Evolutionary conservation across 1,140 invertebrate genomes (phyloP).

Genomic region (Neomicropteryx cornuta): DNA sequence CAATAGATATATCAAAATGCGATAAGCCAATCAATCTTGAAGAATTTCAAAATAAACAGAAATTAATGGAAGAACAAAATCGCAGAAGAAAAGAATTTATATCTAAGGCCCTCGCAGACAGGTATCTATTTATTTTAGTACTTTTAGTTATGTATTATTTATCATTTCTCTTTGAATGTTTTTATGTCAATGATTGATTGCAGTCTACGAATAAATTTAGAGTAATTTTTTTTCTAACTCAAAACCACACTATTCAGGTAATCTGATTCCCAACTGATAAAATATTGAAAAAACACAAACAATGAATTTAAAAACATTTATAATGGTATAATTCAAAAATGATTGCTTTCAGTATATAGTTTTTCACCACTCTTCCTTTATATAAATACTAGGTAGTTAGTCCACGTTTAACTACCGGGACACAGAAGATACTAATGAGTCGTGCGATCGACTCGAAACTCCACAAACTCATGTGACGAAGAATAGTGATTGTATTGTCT

Average conservation of each 20-base stretch:
- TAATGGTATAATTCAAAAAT: no score
- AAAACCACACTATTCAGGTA: neutral
- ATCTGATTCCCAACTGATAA: neutral
- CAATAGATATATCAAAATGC: neutral
- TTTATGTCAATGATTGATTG: slow-evolving; percentile 4
- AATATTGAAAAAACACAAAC: slow-evolving; percentile 2
- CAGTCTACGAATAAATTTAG: slow-evolving; percentile 3
- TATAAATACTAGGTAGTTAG: no score
- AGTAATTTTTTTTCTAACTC: neutral
- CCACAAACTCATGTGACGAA: no score
- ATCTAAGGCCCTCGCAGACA: slow-evolving; percentile 57
- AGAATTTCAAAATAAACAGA: slow-evolving; percentile 57
- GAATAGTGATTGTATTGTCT: no score
- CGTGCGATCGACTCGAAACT: no score
- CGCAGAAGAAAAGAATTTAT: slow-evolving; percentile 59
- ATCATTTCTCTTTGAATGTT: neutral
- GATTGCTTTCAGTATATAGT: no score
- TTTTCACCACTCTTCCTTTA: no score
- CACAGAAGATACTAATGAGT: no score
- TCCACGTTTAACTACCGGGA: no score
- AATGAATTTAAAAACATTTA: slow-evolving; percentile 2
- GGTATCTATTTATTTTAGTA: slow-evolving; percentile 29
- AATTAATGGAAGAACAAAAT: slow-evolving; percentile 67
- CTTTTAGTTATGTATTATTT: no score
- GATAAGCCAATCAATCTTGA: no score